Conservation (phyloP, 1,140 invertebrate species). For the Pseudomyrmex sp. region DNA sequence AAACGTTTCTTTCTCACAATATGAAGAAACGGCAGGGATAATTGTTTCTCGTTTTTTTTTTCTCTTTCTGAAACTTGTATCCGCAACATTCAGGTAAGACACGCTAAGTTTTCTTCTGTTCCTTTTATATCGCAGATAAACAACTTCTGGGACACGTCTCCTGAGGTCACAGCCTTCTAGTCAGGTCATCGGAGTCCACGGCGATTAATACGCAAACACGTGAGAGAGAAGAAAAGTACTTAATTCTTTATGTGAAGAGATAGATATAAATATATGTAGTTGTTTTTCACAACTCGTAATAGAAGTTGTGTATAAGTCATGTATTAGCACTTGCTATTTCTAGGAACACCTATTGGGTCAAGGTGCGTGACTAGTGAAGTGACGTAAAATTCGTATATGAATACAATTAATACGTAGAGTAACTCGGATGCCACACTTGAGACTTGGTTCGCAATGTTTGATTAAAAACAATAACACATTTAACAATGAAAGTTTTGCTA, state of each 20-base stretch:
- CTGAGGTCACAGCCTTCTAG: not conserved
- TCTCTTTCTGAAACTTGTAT: not conserved
- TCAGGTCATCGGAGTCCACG: not conserved
- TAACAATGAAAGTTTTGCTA: too few species aligned
- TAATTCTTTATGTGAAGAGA: not conserved
- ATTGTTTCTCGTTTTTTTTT: conserved; percentile 25
- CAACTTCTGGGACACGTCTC: too few species aligned
- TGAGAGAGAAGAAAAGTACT: not conserved
- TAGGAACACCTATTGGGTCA: conserved; percentile 29
- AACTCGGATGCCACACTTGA: too few species aligned
- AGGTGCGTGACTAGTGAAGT: not conserved
- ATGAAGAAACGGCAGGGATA: not conserved
- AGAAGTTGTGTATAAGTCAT: not conserved
- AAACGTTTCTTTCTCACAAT: not conserved
- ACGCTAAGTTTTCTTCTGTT: too few species aligned
- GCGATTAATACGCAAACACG: conserved; percentile 6
- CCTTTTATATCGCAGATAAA: too few species aligned
- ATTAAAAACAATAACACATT: too few species aligned
- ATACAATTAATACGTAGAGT: too few species aligned
- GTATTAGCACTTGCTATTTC: conserved; percentile 40
- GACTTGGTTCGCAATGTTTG: not conserved
- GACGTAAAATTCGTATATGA: not conserved
- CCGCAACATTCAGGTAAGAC: too few species aligned
- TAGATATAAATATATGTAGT: not conserved
- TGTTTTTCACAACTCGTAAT: conserved; percentile 12